Conservation (phyloP, 2,113 vertebrate species). For the Odobenus rosmarus region DNA sequence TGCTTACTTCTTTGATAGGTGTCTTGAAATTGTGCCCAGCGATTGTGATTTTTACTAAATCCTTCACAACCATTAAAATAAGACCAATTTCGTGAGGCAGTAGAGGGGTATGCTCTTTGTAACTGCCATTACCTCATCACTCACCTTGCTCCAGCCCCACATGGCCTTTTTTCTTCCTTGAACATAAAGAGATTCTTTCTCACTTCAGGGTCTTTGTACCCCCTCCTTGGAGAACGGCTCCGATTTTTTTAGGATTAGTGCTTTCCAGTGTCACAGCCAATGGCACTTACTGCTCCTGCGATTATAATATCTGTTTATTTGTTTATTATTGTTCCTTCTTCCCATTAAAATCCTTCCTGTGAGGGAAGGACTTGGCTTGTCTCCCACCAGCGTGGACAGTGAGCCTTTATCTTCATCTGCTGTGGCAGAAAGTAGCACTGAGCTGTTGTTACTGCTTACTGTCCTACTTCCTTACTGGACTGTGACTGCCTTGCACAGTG, state of each 20-base stretch:
- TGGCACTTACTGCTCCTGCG: not conserved
- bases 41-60: not conserved
- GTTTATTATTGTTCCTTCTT: not conserved
- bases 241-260: not conserved
- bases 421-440: not conserved
- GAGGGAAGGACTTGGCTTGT: not conserved
- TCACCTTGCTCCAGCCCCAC: not conserved
- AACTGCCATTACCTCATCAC: no score
- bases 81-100: not conserved
- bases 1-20: not conserved
- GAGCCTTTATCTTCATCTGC: not conserved
- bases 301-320: not conserved
- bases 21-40: not conserved
- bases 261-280: not conserved
- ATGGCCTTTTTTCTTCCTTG: not conserved
- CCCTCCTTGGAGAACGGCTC: not conserved
- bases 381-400: not conserved
- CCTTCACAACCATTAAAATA: not conserved
- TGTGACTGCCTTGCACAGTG: not conserved
- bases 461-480: no score
- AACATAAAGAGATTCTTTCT: not conserved
- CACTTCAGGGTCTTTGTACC: not conserved
- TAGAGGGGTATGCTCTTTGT: not conserved
- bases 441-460: not conserved
- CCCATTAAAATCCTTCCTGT: not conserved